Percentiles rank a stretch among this genome's conserved stretches.
Evolutionary conservation across 2,113 vertebrate genomes (phyloP).

Genomic region (Tympanuchus pallidicinctus): DNA sequence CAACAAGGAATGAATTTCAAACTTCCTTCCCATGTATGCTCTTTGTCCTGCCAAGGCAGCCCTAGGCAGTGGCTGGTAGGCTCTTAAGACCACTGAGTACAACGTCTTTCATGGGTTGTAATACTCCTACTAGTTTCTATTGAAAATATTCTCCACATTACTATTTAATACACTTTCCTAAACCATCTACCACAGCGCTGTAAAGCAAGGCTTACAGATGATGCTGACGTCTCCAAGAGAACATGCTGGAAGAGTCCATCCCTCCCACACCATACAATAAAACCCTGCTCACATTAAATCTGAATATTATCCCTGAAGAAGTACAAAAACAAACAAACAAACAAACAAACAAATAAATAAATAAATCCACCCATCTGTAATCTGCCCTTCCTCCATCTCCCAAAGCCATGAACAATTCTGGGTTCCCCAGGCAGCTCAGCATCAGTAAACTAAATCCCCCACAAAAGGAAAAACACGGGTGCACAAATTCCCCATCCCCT

Average conservation of each 20-base stretch:
- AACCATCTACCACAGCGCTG: not conserved
- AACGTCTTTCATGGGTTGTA: not conserved
- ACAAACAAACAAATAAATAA: no score
- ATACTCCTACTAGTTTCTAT: not conserved
- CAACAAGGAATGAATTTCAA: not conserved
- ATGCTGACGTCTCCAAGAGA: not conserved
- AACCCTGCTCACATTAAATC: not conserved
- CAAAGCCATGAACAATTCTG: not conserved
- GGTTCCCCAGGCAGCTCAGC: not conserved
- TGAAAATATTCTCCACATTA: not conserved
- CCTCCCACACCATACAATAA: not conserved
- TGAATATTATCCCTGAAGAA: not conserved
- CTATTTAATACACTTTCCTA: not conserved
- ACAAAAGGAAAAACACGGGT: not conserved
- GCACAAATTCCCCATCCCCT: not conserved
- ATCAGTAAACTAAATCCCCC: not conserved
- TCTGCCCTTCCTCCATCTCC: not conserved
- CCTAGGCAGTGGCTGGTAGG: not conserved
- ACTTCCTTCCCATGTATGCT: not conserved
- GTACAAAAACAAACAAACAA: not conserved
- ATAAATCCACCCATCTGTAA: not conserved
- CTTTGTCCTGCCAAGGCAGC: not conserved
- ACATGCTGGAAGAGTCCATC: not conserved
- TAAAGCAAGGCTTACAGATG: rapidly evolving
- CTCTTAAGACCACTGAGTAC: not conserved